Percentiles rank a stretch among this genome's conserved stretches.
Evolutionary conservation across 2,113 vertebrate genomes (phyloP).

Genomic region (Passer montanus): DNA sequence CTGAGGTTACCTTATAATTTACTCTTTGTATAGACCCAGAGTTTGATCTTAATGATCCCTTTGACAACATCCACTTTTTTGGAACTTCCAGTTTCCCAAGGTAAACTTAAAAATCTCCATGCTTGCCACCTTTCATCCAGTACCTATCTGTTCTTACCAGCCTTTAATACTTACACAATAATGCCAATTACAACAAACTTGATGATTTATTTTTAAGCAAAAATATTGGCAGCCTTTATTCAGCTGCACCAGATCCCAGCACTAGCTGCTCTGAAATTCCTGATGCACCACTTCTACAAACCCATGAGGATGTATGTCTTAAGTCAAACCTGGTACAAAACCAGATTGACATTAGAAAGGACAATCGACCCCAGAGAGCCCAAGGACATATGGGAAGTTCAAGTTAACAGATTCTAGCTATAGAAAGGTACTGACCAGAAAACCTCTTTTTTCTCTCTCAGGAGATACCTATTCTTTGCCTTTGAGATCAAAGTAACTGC

Average conservation of each 20-base stretch:
- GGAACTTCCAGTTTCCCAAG: background rate
- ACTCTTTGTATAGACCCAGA: background rate
- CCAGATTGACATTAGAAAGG: background rate
- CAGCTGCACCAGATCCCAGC: background rate
- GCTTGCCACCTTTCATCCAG: background rate
- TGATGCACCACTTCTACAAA: background rate
- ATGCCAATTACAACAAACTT: background rate
- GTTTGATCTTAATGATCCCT: background rate
- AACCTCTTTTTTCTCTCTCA: background rate
- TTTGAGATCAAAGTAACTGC: background rate
- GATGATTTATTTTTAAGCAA: background rate
- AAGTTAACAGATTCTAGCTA: background rate
- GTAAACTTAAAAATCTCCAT: background rate
- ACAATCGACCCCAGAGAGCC: background rate
- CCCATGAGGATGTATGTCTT: background rate
- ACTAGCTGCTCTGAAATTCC: background rate
- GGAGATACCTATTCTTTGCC: background rate
- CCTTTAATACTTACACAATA: background rate
- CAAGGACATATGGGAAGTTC: background rate
- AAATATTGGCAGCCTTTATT: background rate
- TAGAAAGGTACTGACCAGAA: background rate
- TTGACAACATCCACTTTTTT: background rate
- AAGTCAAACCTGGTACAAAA: background rate
- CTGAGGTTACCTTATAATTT: background rate
- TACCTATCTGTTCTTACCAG: background rate